These are phyloP conservation scores for Lamellibrachia columna DNA, from an alignment of 2,888 invertebrate species.

Conservation along the genomic window DNA sequence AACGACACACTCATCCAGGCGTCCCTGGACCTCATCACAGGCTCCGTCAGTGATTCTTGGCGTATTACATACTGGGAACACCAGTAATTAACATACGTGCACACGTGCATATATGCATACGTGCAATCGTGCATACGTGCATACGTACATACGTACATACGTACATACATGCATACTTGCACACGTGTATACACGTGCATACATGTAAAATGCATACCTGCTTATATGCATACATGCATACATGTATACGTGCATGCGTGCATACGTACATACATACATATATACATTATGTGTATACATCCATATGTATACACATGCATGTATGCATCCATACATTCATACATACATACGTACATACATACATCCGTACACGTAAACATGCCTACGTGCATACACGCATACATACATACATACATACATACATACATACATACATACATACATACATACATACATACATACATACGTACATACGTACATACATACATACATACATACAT, in stretches of 20 bases:
- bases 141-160: not conserved
- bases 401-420: not conserved
- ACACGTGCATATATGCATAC: not conserved
- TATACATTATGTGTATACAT: not conserved
- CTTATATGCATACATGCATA: not conserved
- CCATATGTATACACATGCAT: not conserved
- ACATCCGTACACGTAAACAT: too few species aligned
- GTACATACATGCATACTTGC: slow-evolving; percentile 12
- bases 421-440: too few species aligned
- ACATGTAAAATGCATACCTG: not conserved
- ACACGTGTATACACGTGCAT: slow-evolving; percentile 19
- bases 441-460: too few species aligned
- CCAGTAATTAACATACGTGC: not conserved
- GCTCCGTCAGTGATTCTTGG: slow-evolving; percentile 10
- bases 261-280: not conserved
- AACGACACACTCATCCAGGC: not conserved
- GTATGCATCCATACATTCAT: too few species aligned
- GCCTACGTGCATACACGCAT: too few species aligned
- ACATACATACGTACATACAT: too few species aligned
- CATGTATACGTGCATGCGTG: not conserved
- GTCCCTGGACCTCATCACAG: not conserved
- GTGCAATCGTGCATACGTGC: not conserved
- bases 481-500: too few species aligned
- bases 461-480: too few species aligned
- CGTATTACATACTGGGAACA: not conserved